These are phyloP conservation scores for Drosophila navojoa DNA, from an alignment of 1,140 invertebrate species.

Conservation along the genomic window DNA sequence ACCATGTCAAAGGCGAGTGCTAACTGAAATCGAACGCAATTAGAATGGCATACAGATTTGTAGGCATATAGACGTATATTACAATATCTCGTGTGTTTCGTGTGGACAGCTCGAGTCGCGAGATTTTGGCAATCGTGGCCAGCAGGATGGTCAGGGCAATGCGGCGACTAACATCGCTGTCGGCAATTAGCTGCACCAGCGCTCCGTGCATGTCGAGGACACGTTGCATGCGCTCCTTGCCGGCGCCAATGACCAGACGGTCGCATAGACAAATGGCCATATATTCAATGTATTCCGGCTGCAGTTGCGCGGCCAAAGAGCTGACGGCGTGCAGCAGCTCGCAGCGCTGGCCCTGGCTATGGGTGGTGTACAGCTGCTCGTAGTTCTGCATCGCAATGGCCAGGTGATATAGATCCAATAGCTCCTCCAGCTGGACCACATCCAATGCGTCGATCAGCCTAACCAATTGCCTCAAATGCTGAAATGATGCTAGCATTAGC, in stretches of 20 bases:
- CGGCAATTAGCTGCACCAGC: conserved; percentile 1
- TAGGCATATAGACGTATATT: neutral
- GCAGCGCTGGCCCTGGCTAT: neutral
- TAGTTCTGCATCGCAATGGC: conserved; percentile 22
- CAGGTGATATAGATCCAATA: conserved; percentile 28
- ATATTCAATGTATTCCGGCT: neutral
- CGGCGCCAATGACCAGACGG: conserved; percentile 12
- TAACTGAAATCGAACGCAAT: conserved; percentile 6
- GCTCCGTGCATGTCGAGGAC: conserved; percentile 19
- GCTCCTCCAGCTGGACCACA: conserved; percentile 8
- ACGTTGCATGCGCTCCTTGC: conserved; percentile 6
- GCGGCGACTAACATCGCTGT: neutral
- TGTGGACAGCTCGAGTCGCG: neutral
- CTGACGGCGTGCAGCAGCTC: conserved; percentile 17
- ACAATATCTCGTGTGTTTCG: conserved; percentile 9
- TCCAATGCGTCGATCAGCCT: neutral
- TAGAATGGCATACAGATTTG: neutral
- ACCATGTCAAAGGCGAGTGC: conserved; percentile 13
- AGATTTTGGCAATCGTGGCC: conserved; percentile 16
- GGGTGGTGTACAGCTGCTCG: neutral
- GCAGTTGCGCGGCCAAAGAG: neutral
- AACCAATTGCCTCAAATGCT: conserved; percentile 3
- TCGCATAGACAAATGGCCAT: conserved; percentile 22
- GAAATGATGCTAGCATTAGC: neutral
- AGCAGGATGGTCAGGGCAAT: conserved; percentile 25